Evolutionary conservation across 2,113 vertebrate genomes (phyloP).

Genomic region (Sprattus sprattus): DNA sequence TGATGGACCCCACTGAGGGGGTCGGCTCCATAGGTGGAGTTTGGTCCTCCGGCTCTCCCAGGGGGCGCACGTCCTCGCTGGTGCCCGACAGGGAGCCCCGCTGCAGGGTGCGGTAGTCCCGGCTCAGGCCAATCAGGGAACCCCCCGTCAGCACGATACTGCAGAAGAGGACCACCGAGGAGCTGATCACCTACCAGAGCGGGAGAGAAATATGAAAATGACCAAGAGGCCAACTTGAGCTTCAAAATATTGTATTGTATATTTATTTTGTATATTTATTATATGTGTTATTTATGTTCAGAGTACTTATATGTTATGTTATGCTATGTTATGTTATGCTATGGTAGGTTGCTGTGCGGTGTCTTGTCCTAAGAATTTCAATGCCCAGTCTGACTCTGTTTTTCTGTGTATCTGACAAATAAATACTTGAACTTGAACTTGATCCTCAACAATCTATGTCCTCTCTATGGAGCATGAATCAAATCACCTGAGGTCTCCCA

Average conservation of each 20-base stretch:
- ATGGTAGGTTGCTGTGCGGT: too few relatives aligned
- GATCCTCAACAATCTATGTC: background rate
- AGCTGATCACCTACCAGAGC: conserved; percentile 80
- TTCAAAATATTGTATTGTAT: too few relatives aligned
- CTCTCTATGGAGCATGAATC: background rate
- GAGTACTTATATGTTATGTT: too few relatives aligned
- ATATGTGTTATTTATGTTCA: too few relatives aligned
- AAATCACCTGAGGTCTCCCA: conserved; percentile 83
- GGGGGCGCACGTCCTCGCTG: conserved; percentile 58
- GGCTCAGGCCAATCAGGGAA: conserved; percentile 86
- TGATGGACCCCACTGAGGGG: conserved; percentile 51
- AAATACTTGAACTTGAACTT: too few relatives aligned
- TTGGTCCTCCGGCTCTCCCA: conserved; percentile 58
- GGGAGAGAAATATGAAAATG: background rate
- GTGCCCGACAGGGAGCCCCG: conserved; percentile 59
- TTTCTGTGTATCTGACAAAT: too few relatives aligned
- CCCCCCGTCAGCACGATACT: conserved; percentile 81
- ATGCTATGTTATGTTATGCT: too few relatives aligned
- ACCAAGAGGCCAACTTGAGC: background rate
- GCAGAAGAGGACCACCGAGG: conserved; percentile 75
- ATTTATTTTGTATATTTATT: too few relatives aligned
- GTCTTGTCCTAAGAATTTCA: too few relatives aligned
- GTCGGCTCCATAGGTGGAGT: conserved; percentile 35
- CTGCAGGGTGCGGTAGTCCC: conserved; percentile 74
- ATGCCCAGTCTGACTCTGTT: too few relatives aligned